Evolutionary conservation across 1,140 invertebrate species (phyloP), one percentile per base, ranked within the genome.

Genomic region (Sinella curviseta): DNA sequence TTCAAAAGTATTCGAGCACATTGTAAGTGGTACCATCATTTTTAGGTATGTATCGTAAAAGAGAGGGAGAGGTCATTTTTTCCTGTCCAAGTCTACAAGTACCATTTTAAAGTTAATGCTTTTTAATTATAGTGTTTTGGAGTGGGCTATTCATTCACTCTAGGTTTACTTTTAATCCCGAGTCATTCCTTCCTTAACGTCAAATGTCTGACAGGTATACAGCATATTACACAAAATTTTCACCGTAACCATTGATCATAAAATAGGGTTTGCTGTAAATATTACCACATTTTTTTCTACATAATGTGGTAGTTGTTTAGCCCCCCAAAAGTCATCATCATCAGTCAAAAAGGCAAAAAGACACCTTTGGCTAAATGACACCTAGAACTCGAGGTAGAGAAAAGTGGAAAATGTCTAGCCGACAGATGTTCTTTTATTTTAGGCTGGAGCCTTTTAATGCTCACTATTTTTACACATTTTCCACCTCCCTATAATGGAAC

Each of bases 121-220:
- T 48, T 48, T 48, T 48, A 48, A 48, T 48, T 48, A 48, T 48
- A 48, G 17, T 4, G 39, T 17, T 48, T 48, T 4, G 4, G n/a
- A n/a, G n/a, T n/a, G n/a, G n/a, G n/a, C n/a, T n/a, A n/a, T n/a
- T n/a, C n/a, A n/a, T n/a, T n/a, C n/a, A n/a, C n/a, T n/a, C n/a
- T n/a, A n/a, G n/a, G n/a, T 48, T 8, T 4, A 48, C 39, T 48
- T 48, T 17, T 48, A 48, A 48, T 48, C 39, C 39, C 39, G 17
- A n/a, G n/a, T n/a, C n/a, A n/a, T n/a, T n/a, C n/a, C n/a, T n/a
- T 48, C 4, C 17, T 48, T 48, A 48, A 17, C 57, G 57, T 60
- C 57, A 60, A 60, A n/a, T n/a, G 24, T 26, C 57, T n/a, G 57
- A 60, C 57, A 60, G 57, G 57, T 60, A 26, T 60, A 60, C 57